A percentile compares a stretch with the other conserved stretches of the same genome.
Evolutionary conservation across 1,140 invertebrate genomes (phyloP).

Genomic region (Euura saliciscinereae): DNA sequence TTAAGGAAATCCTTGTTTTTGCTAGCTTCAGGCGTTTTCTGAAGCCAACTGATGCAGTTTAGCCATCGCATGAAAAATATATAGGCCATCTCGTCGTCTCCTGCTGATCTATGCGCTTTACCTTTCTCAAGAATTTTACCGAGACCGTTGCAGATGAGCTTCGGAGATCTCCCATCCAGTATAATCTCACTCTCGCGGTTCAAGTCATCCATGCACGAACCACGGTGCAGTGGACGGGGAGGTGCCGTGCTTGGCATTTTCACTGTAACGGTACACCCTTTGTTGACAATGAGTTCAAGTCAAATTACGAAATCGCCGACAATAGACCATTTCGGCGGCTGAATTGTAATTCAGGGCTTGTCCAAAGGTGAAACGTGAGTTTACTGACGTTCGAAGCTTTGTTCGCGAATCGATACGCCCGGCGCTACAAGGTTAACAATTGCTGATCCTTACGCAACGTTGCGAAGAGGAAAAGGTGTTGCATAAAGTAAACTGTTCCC

Average conservation of each 20-base stretch:
- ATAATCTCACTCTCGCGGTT: not conserved
- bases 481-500: no score
- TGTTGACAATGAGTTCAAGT: no score
- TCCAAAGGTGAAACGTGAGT: no score
- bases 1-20: conserved; percentile 64
- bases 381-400: no score
- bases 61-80: conserved; percentile 75
- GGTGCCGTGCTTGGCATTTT: conserved; percentile 15
- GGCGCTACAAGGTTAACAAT: no score
- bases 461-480: no score
- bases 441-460: no score
- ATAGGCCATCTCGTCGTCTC: conserved; percentile 74
- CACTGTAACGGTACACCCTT: not conserved
- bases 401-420: no score
- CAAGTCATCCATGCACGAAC: conserved; percentile 15
- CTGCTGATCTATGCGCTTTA: conserved; percentile 57
- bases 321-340: not conserved
- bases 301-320: no score
- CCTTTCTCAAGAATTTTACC: conserved; percentile 64
- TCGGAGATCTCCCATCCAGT: conserved; percentile 20
- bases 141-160: conserved; percentile 59
- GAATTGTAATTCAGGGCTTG: not conserved
- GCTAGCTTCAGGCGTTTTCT: conserved; percentile 61
- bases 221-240: conserved; percentile 8
- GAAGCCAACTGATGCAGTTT: conserved; percentile 63